phyloP scores from a whole-genome alignment of 2,797 vertebrate species.

The Macropus fuliginosus region DNA sequence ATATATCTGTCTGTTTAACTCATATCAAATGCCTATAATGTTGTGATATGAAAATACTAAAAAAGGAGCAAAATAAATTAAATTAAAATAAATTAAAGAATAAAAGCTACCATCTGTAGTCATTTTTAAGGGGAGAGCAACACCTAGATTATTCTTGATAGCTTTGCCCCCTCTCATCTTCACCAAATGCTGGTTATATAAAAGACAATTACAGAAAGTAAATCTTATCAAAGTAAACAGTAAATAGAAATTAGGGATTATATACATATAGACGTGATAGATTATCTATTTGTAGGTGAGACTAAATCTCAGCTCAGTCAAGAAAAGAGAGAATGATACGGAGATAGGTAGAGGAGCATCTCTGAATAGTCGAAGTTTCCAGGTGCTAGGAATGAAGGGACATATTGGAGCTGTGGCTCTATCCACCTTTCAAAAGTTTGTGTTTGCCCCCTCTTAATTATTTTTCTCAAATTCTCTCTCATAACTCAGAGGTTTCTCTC shows the following conservation, averaged over 20 bases:
- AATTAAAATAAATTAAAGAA: background rate
- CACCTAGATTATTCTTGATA: background rate
- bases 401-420: background rate
- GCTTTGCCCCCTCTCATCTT: background rate
- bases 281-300: background rate
- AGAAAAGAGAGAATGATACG: background rate
- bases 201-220: background rate
- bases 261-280: background rate
- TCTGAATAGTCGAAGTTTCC: background rate
- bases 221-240: background rate
- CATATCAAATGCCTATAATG: background rate
- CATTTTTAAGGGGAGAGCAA: background rate
- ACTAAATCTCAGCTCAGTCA: background rate
- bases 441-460: background rate
- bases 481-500: background rate
- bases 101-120: background rate
- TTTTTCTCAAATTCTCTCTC: background rate
- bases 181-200: slow-evolving; percentile 22
- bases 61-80: background rate
- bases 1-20: background rate
- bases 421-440: background rate
- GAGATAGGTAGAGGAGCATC: background rate
- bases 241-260: background rate
- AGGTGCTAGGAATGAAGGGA: background rate
- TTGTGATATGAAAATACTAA: background rate